Base-by-base conservation (phyloP, 2,797 vertebrate species). In the Spinus olivaceus region DNA sequence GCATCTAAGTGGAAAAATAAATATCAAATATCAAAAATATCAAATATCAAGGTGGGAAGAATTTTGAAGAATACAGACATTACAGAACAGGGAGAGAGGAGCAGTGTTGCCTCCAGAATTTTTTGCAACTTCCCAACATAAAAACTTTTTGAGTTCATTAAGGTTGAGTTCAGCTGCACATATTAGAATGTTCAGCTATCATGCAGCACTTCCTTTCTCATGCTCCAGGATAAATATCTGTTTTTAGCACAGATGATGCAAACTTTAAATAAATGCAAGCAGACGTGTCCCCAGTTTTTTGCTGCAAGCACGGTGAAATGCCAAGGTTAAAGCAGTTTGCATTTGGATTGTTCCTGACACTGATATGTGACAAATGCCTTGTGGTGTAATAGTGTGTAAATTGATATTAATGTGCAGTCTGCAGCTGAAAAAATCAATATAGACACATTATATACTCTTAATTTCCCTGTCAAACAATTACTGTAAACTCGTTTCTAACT, bases 81-180 rank as follows among this genome's bases (percentile, higher is more conserved):
- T 22, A 3, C 8, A 11, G 16, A 81, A 35, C 1, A 0, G 5
- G 7, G 7, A 9, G 15, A 21, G 21, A 11, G 32, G 12, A 56
- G 14, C 19, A 19, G 12, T 25, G 0, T 35, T 78, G 16, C 35
- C 20, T 80, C 33, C 30, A 44, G 60, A 46, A 67, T 12, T 23
- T 50, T 64, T 60, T 73, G 49, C 27, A 28, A 3, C 51, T 50
- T 63, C 8, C 27, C 24, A 35, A 20, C 10, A 2, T 46, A 8
- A 60, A 85, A 77, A 69, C 5, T 15, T 39, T 53, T 30, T n/a
- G 46, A 86, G 12, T 51, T 83, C 15, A 23, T 65, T 25, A 33
- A 39, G 8, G 5, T 22, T n/a, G 30, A 72, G 16, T 54, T 70
- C 54, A 84, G 41, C 59, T 73, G 60, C 28, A 5, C 2, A 0